A percentile compares a stretch with the other conserved stretches of the same genome.
These are phyloP conservation scores for Lasioglossum baleicum DNA, from an alignment of 1,140 invertebrate species.

Conservation along the genomic window DNA sequence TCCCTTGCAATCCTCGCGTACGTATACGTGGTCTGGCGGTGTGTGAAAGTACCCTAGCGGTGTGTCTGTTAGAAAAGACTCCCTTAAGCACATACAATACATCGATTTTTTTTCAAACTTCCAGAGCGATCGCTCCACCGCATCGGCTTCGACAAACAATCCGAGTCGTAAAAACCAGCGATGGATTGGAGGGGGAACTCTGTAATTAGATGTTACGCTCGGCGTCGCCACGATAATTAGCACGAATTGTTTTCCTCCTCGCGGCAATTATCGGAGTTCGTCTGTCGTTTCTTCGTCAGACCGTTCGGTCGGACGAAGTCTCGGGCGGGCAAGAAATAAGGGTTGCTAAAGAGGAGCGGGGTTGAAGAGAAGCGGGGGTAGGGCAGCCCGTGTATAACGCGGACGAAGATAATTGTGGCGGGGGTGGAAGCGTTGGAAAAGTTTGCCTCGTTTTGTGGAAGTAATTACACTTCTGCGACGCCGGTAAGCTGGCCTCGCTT, in stretches of 20 bases:
- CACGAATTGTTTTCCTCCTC: constrained; percentile 60
- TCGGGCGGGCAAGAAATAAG: constrained; percentile 8
- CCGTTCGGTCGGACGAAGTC: background rate
- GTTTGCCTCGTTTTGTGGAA: constrained; percentile 24
- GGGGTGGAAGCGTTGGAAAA: constrained; percentile 15
- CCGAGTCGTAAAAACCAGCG: constrained; percentile 16
- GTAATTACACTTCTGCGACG: constrained; percentile 45
- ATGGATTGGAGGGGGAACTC: background rate
- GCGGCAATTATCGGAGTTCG: constrained; percentile 57
- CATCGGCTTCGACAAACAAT: constrained; percentile 37
- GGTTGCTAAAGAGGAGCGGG: too few species aligned
- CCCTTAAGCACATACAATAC: too few species aligned
- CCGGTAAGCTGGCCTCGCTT: background rate
- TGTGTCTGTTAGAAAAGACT: too few species aligned
- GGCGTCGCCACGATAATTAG: constrained; percentile 62
- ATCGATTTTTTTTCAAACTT: too few species aligned
- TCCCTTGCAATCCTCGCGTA: too few species aligned
- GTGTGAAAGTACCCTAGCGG: too few species aligned
- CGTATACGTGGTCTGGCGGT: too few species aligned
- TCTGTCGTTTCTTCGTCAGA: constrained; percentile 15
- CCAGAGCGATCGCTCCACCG: too few species aligned
- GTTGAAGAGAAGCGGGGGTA: too few species aligned
- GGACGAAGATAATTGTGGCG: constrained; percentile 29
- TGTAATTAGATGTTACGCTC: constrained; percentile 65
- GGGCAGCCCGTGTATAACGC: constrained; percentile 9